A percentile compares a stretch with the other conserved stretches of the same genome.
Conservation (phyloP, 2,113 vertebrate species). For the Passer domesticus region DNA sequence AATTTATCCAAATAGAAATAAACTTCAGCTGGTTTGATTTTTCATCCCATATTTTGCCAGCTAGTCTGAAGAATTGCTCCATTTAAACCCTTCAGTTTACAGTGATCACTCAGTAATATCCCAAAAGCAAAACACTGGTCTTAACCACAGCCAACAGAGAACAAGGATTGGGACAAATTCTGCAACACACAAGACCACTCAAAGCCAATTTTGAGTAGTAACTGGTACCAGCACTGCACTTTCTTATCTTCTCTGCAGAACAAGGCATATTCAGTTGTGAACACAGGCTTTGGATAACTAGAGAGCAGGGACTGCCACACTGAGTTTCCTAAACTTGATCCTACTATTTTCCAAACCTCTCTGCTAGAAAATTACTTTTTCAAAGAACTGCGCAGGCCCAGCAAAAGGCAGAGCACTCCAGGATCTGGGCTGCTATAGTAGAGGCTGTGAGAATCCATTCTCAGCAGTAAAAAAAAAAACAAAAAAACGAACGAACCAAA, state of each 20-base stretch:
- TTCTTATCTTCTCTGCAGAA: not conserved
- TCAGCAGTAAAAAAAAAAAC: not conserved
- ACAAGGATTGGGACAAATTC: not conserved
- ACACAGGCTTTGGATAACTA: not conserved
- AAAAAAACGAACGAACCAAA: not conserved
- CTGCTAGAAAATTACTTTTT: not conserved
- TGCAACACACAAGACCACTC: not conserved
- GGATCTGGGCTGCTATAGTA: not conserved
- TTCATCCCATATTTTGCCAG: not conserved
- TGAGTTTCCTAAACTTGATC: not conserved
- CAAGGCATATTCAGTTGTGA: not conserved
- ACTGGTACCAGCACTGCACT: not conserved
- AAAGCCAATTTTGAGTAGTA: not conserved
- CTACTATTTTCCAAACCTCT: not conserved
- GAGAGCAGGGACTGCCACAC: fast-evolving
- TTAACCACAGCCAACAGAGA: not conserved
- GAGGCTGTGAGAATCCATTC: not conserved
- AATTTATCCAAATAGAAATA: not conserved
- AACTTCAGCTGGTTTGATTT: not conserved
- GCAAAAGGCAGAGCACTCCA: not conserved
- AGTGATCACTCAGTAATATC: not conserved
- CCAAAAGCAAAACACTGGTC: not conserved
- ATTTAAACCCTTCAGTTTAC: not conserved
- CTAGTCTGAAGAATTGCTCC: not conserved
- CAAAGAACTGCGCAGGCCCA: not conserved